Conservation (phyloP, 2,888 invertebrate species). For the Synergus laeviventris region DNA sequence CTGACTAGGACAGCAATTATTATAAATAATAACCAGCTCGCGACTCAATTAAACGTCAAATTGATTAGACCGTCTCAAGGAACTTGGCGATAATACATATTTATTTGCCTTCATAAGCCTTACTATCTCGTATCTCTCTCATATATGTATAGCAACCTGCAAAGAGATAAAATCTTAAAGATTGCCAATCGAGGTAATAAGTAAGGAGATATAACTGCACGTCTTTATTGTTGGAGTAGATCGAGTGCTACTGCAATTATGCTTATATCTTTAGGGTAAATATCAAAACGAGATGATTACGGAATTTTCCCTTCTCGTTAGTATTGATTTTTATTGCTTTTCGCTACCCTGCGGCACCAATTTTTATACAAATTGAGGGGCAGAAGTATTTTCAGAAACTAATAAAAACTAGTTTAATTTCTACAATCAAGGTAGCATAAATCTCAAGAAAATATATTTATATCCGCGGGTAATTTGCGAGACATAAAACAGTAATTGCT, state of each 20-base stretch:
- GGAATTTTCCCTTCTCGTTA: conserved; percentile 53
- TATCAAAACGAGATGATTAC: conserved; percentile 49
- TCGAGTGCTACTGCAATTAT: conserved; percentile 52
- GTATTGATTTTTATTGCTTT: conserved; percentile 31
- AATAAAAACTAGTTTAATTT: conserved; percentile 18
- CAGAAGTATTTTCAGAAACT: not conserved
- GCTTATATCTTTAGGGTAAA: conserved; percentile 53
- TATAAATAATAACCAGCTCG: conserved; percentile 47
- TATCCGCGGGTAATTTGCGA: not conserved
- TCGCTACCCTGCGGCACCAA: not conserved
- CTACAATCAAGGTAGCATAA: not conserved
- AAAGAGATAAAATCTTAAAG: conserved; percentile 49
- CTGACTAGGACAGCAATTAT: conserved; percentile 30
- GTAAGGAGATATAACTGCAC: conserved; percentile 54
- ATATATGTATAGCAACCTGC: not conserved
- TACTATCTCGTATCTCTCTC: conserved; percentile 13
- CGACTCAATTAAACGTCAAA: conserved; percentile 48
- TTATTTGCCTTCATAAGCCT: conserved; percentile 6
- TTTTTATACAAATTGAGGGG: not conserved
- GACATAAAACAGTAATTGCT: conserved; percentile 7
- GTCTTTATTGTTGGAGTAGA: conserved; percentile 51
- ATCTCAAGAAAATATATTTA: not conserved
- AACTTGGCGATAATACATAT: conserved; percentile 25
- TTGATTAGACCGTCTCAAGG: conserved; percentile 43
- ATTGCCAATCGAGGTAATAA: conserved; percentile 48